A percentile compares a stretch with the other conserved stretches of the same genome.
Conservation (phyloP, 2,113 vertebrate species). For the Laticauda colubrina region DNA sequence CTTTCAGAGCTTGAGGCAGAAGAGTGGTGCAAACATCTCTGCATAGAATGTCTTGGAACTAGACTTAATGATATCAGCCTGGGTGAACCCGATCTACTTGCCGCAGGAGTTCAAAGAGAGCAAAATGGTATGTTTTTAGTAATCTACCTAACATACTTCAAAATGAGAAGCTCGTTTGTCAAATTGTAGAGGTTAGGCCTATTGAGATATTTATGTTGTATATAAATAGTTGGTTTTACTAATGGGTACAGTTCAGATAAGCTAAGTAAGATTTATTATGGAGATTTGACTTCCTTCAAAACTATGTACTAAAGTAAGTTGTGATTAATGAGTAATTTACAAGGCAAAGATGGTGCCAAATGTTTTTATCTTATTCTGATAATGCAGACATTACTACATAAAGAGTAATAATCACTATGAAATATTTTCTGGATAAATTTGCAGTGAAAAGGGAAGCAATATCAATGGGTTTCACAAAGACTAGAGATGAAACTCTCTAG, state of each 20-base stretch:
- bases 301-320: not conserved
- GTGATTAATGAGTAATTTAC: not conserved
- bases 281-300: not conserved
- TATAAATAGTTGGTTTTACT: not conserved
- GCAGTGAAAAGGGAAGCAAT: not conserved
- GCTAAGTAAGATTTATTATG: not conserved
- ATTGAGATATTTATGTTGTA: not conserved
- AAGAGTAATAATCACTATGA: not conserved
- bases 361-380: not conserved
- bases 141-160: not conserved
- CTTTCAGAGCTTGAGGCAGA: slow-evolving; percentile 95
- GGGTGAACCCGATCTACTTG: slow-evolving; percentile 96
- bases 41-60: slow-evolving; percentile 92
- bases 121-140: slow-evolving; percentile 85
- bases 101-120: slow-evolving; percentile 94
- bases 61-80: slow-evolving; percentile 97
- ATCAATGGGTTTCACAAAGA: not conserved
- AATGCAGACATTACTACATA: not conserved
- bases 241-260: not conserved
- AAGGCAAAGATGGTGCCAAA: not conserved
- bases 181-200: not conserved
- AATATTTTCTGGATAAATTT: not conserved
- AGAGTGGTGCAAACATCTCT: slow-evolving; percentile 98
- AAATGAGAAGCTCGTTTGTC: not conserved
- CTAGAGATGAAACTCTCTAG: not conserved